These are phyloP conservation scores for Hypercompe scribonia DNA, from an alignment of 2,888 invertebrate species.

Conservation along the genomic window DNA sequence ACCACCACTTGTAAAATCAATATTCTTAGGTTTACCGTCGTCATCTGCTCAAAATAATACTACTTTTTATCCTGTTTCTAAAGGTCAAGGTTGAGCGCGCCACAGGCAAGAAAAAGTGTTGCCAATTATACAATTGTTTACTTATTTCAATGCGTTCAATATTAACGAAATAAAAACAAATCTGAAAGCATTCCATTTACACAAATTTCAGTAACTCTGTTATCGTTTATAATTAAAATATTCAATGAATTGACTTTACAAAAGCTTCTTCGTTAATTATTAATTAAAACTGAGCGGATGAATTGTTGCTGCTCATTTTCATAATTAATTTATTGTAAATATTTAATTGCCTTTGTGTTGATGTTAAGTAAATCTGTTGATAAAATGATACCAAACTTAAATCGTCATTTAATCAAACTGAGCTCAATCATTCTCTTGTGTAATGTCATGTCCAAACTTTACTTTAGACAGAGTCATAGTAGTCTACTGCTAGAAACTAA, in stretches of 20 bases:
- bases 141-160: not conserved
- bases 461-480: no score
- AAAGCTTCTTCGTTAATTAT: conserved; percentile 50
- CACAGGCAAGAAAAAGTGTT: not conserved
- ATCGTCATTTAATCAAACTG: not conserved
- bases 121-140: not conserved
- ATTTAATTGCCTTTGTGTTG: not conserved
- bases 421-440: not conserved
- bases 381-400: not conserved
- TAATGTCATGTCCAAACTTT: no score
- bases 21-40: no score
- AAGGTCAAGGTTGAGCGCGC: no score
- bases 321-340: not conserved
- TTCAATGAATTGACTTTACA: conserved; percentile 46
- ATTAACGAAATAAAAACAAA: conserved; percentile 23
- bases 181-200: conserved; percentile 23
- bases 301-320: conserved; percentile 21
- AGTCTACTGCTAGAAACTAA: no score
- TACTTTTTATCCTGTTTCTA: no score
- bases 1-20: no score
- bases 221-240: conserved; percentile 37
- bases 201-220: conserved; percentile 28
- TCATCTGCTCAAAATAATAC: no score
- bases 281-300: conserved; percentile 36
- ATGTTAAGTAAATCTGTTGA: not conserved